Percentiles rank a stretch among this genome's conserved stretches.
Evolutionary conservation across 2,888 invertebrate genomes (phyloP).

Genomic region (Caenorhabditis auriculariae): DNA sequence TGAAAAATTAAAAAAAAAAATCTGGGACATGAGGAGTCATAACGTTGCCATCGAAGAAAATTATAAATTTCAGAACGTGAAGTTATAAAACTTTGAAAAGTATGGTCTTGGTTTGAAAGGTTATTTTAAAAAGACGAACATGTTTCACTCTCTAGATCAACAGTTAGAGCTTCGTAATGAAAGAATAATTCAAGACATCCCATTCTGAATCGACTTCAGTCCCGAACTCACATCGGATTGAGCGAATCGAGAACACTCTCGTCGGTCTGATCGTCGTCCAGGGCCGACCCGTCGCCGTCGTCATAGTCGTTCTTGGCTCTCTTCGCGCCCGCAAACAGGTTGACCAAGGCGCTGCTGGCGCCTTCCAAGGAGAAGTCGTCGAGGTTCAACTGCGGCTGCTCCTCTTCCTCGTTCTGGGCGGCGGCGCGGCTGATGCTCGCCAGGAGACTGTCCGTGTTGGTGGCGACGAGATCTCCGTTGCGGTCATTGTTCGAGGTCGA

Average conservation of each 20-base stretch:
- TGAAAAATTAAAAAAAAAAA: too few species aligned
- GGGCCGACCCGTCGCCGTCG: background rate
- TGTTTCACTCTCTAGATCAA: too few species aligned
- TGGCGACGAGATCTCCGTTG: constrained; percentile 17
- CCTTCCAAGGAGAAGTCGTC: constrained; percentile 25
- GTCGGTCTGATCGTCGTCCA: constrained; percentile 10
- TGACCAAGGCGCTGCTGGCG: constrained; percentile 13
- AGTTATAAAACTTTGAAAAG: too few species aligned
- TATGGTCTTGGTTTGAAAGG: too few species aligned
- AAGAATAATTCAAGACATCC: too few species aligned
- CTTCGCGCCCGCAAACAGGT: constrained; percentile 20
- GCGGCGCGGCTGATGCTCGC: constrained; percentile 34
- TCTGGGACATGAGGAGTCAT: too few species aligned
- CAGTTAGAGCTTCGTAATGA: too few species aligned
- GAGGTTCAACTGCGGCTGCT: constrained; percentile 18
- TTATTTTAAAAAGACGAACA: too few species aligned
- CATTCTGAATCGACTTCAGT: too few species aligned
- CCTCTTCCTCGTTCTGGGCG: too few species aligned
- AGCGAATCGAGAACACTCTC: constrained; percentile 30
- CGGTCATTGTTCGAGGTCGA: constrained; percentile 14
- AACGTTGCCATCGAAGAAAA: too few species aligned
- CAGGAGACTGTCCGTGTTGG: constrained; percentile 30
- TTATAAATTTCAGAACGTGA: too few species aligned
- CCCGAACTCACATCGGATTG: constrained; percentile 34
- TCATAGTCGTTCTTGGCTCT: constrained; percentile 24